Percentiles rank a stretch among this genome's conserved stretches.
Evolutionary conservation across 2,888 invertebrate species (phyloP).

Genomic region (Silvanus unidentatus): DNA sequence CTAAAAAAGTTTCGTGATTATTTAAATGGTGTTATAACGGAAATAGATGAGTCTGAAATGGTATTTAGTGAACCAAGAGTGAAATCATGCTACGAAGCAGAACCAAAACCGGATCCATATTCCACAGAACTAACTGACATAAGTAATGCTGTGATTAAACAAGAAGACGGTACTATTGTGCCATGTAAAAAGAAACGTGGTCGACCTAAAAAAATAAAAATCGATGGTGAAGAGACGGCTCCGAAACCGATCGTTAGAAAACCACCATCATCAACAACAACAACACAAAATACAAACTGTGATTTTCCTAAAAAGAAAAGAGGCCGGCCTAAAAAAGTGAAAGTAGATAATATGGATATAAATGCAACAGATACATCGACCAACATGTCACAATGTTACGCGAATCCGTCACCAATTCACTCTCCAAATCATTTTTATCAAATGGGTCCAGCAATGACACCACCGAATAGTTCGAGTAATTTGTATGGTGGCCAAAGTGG

Average conservation of each 20-base stretch:
- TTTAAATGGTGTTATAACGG: slow-evolving; percentile 77
- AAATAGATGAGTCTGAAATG: slow-evolving; percentile 81
- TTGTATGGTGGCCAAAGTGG: slow-evolving; percentile 41
- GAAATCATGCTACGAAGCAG: slow-evolving; percentile 58
- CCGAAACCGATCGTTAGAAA: slow-evolving; percentile 50
- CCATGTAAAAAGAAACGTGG: slow-evolving; percentile 85
- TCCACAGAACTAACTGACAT: slow-evolving; percentile 46
- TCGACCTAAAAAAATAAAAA: slow-evolving; percentile 78
- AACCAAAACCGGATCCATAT: slow-evolving; percentile 46
- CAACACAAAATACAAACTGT: slow-evolving; percentile 43
- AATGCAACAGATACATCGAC: slow-evolving; percentile 42
- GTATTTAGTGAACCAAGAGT: slow-evolving; percentile 72
- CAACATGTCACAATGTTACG: slow-evolving; percentile 48
- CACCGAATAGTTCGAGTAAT: slow-evolving; percentile 41
- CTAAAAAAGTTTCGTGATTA: slow-evolving; percentile 93
- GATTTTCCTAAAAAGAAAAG: slow-evolving; percentile 80
- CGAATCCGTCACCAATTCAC: slow-evolving; percentile 48
- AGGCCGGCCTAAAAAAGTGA: slow-evolving; percentile 81
- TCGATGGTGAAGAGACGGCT: slow-evolving; percentile 60
- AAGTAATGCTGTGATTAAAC: slow-evolving; percentile 49
- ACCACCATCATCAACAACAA: slow-evolving; percentile 40
- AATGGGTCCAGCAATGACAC: slow-evolving; percentile 42
- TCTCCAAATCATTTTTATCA: slow-evolving; percentile 49
- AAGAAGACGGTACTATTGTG: slow-evolving; percentile 59
- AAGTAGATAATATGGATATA: slow-evolving; percentile 57